These are phyloP conservation scores for Catharus fuscescens DNA, from an alignment of 2,113 vertebrate species.

Conservation along the genomic window DNA sequence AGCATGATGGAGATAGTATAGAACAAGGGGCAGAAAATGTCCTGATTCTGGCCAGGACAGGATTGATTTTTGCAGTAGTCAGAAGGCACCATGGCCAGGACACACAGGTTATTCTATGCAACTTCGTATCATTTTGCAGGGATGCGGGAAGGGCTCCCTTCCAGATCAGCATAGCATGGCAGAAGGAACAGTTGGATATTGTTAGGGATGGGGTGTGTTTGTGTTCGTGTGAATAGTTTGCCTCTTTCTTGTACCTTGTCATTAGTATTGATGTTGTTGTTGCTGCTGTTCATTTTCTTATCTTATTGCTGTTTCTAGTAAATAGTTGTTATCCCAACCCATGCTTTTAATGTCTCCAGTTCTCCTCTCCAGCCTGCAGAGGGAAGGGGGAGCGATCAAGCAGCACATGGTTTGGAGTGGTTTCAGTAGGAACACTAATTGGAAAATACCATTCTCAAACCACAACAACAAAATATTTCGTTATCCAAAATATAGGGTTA, in stretches of 20 bases:
- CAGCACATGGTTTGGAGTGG: not conserved
- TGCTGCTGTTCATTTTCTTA: not conserved
- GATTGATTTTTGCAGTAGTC: not conserved
- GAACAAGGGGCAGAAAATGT: not conserved
- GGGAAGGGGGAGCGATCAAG: not conserved
- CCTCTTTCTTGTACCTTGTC: not conserved
- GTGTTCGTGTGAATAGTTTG: not conserved
- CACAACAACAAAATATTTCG: not conserved
- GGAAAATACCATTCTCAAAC: not conserved
- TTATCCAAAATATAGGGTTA: not conserved
- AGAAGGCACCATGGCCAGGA: not conserved
- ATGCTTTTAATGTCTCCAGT: not conserved
- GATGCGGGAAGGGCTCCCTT: not conserved
- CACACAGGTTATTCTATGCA: not conserved
- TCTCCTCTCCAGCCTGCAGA: accelerated
- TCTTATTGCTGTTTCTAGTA: not conserved
- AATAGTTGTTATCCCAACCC: not conserved
- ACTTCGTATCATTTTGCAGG: not conserved
- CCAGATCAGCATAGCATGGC: not conserved
- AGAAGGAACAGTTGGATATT: not conserved
- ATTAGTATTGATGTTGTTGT: not conserved
- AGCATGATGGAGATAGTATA: not conserved
- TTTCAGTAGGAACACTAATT: not conserved
- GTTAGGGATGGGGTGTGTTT: not conserved
- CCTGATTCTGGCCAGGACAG: not conserved